Percentiles rank a stretch among this genome's conserved stretches.
Conservation (phyloP, 2,888 invertebrate genomes). For the Ephialtes manifestator region DNA sequence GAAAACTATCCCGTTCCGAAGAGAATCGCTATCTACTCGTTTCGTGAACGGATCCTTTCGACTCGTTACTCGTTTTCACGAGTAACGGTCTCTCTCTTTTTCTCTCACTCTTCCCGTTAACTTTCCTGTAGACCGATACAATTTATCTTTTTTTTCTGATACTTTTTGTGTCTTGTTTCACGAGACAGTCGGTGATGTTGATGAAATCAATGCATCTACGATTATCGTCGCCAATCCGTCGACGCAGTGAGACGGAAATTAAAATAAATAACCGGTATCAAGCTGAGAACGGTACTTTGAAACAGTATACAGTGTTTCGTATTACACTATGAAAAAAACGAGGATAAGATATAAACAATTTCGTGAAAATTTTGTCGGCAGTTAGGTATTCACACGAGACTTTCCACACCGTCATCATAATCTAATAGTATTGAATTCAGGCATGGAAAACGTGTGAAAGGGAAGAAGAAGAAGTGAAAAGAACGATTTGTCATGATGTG, state of each 20-base stretch:
- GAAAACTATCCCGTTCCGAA: constrained; percentile 72
- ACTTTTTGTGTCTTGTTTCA: constrained; percentile 10
- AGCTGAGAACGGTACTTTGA: no score
- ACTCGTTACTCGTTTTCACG: constrained; percentile 54
- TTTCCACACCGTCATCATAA: not conserved
- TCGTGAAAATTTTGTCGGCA: not conserved
- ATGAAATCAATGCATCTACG: constrained; percentile 4
- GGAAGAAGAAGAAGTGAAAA: constrained; percentile 3
- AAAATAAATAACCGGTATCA: no score
- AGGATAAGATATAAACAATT: not conserved
- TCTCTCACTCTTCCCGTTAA: constrained; percentile 24
- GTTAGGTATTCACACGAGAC: not conserved
- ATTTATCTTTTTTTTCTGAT: constrained; percentile 34
- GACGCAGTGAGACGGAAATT: no score
- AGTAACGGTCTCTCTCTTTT: not conserved
- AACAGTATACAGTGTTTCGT: no score
- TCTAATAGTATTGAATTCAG: constrained; percentile 35
- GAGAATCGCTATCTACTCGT: constrained; percentile 53
- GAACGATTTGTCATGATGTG: constrained; percentile 51
- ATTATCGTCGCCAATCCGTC: constrained; percentile 1
- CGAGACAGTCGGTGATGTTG: not conserved
- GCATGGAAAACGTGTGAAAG: constrained; percentile 18
- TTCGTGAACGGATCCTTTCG: constrained; percentile 41
- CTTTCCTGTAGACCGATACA: constrained; percentile 56
- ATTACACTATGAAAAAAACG: no score